A percentile compares a stretch with the other conserved stretches of the same genome.
These are phyloP conservation scores for Criorhina ranunculi DNA, from an alignment of 2,888 invertebrate genomes.

Conservation along the genomic window DNA sequence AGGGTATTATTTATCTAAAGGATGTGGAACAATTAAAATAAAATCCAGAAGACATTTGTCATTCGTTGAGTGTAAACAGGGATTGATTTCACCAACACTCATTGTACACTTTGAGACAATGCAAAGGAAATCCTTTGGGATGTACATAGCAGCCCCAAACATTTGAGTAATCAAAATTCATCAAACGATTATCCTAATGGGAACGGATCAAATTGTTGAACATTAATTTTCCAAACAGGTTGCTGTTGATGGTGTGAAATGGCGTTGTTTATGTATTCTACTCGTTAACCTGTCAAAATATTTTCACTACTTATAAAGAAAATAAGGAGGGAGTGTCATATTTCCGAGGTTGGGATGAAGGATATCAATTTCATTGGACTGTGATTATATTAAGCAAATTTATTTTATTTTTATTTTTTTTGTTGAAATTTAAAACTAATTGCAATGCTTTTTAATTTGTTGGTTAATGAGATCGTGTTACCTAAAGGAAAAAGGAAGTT, in stretches of 20 bases:
- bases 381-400: background rate
- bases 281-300: slow-evolving; percentile 63
- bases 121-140: slow-evolving; percentile 53
- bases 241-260: slow-evolving; percentile 62
- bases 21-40: slow-evolving; percentile 70
- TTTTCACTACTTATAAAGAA: background rate
- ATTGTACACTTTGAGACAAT: slow-evolving; percentile 51
- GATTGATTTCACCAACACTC: slow-evolving; percentile 71
- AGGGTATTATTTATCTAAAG: slow-evolving; percentile 65
- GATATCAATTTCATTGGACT: slow-evolving; percentile 58
- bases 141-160: slow-evolving; percentile 3
- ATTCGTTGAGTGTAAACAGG: slow-evolving; percentile 56
- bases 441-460: background rate
- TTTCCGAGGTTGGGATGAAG: slow-evolving; percentile 53
- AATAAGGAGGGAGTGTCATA: slow-evolving; percentile 31
- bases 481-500: too few relatives aligned
- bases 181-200: slow-evolving; percentile 33
- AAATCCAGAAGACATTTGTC: slow-evolving; percentile 63
- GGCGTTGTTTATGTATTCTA: slow-evolving; percentile 29
- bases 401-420: background rate
- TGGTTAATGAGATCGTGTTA: slow-evolving; percentile 7
- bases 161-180: slow-evolving; percentile 37
- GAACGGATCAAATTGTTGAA: slow-evolving; percentile 4
- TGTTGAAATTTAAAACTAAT: background rate
- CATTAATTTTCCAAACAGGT: slow-evolving; percentile 37